A percentile compares a stretch with the other conserved stretches of the same genome.
Evolutionary conservation across 2,888 invertebrate species (phyloP).

Genomic region (Oligia strigilis): DNA sequence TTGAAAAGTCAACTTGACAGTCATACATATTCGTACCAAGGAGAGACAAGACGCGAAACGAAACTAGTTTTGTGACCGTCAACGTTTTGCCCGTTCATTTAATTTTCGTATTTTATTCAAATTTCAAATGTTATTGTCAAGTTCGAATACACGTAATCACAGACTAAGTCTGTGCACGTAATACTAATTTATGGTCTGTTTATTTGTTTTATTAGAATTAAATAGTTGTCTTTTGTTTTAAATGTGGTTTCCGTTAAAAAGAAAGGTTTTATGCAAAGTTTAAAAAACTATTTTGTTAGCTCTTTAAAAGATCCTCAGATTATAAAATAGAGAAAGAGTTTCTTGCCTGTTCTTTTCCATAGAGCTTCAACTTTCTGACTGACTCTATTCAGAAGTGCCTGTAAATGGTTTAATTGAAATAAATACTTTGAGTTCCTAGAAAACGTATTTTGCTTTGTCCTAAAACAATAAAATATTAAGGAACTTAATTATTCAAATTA

Average conservation of each 20-base stretch:
- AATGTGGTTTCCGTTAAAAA: neutral
- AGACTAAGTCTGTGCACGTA: neutral
- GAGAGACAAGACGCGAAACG: conserved; percentile 35
- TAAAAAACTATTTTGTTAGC: neutral
- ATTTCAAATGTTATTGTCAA: conserved; percentile 45
- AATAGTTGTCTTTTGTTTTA: conserved; percentile 5
- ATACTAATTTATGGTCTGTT: conserved; percentile 40
- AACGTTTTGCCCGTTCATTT: conserved; percentile 42
- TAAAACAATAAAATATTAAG: too few relatives aligned
- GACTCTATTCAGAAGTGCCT: too few relatives aligned
- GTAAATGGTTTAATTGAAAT: too few relatives aligned
- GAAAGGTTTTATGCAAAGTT: neutral
- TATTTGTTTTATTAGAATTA: conserved; percentile 3
- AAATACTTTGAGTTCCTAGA: too few relatives aligned
- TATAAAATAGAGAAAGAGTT: neutral
- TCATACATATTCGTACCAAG: conserved; percentile 48
- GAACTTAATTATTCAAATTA: neutral
- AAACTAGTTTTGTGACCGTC: conserved; percentile 59
- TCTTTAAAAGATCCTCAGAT: neutral
- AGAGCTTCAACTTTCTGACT: too few relatives aligned
- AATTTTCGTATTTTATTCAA: conserved; percentile 46
- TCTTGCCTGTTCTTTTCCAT: too few relatives aligned
- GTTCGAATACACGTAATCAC: conserved; percentile 20
- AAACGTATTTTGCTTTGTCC: neutral
- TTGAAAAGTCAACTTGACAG: conserved; percentile 43